Percentiles rank a stretch among this genome's conserved stretches.
Evolutionary conservation across 2,797 vertebrate genomes (phyloP).

Genomic region (Urophycis tenuis): DNA sequence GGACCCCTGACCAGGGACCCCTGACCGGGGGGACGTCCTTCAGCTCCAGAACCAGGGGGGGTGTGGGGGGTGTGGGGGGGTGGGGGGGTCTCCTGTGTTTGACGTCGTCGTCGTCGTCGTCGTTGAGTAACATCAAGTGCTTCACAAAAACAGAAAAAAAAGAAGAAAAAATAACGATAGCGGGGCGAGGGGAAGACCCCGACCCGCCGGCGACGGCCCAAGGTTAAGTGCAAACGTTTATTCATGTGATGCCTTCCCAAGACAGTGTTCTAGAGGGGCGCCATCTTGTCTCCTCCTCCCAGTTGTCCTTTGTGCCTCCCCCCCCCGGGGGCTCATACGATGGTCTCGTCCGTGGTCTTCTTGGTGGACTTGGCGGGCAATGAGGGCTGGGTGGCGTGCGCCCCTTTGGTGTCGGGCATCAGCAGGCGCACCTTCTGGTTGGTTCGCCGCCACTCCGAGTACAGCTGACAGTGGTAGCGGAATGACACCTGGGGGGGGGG

Average conservation of each 20-base stretch:
- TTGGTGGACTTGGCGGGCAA: conserved; percentile 84
- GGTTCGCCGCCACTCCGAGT: conserved; percentile 95
- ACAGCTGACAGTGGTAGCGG: conserved; percentile 98
- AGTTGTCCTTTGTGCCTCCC: conserved; percentile 44
- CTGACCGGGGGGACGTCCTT: conserved; percentile 35
- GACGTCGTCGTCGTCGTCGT: conserved; percentile 47
- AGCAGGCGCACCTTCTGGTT: conserved; percentile 95
- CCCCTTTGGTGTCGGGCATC: conserved; percentile 77
- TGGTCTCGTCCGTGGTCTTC: conserved; percentile 90
- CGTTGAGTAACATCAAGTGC: conserved; percentile 63
- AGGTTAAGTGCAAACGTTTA: conserved; percentile 67
- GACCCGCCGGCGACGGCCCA: conserved; percentile 52
- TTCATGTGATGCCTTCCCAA: conserved; percentile 54
- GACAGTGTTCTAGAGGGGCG: conserved; percentile 4
- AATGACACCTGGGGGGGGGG: conserved; percentile 80
- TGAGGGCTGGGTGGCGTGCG: conserved; percentile 77
- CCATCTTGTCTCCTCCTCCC: conserved; percentile 23
- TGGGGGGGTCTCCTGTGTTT: conserved; percentile 39
- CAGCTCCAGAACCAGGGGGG: conserved; percentile 55
- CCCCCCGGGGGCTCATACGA: conserved; percentile 76
- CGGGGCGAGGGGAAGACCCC: conserved; percentile 29
- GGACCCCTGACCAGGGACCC: no score
- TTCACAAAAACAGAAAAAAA: conserved; percentile 56
- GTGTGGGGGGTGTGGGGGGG: no score
- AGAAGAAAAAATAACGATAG: no score